A percentile compares a stretch with the other conserved stretches of the same genome.
Evolutionary conservation across 2,113 vertebrate species (phyloP).

Genomic region (Amia ocellicauda): DNA sequence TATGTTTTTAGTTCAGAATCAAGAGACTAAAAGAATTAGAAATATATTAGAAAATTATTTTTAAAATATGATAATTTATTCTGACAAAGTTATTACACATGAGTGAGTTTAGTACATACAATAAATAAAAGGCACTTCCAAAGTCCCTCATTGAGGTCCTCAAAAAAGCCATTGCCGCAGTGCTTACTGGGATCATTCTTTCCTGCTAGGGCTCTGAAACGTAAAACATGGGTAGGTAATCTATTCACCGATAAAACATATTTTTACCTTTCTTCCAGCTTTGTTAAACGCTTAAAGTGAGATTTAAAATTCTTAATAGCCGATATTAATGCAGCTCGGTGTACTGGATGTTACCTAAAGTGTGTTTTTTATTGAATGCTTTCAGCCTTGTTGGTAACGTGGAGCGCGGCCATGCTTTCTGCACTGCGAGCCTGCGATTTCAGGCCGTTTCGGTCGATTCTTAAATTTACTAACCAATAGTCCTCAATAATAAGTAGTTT

Average conservation of each 20-base stretch:
- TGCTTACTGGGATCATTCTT: constrained; percentile 65
- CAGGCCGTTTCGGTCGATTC: background rate
- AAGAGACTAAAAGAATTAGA: background rate
- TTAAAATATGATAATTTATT: background rate
- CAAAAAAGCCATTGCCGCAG: constrained; percentile 48
- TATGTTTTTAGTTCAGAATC: background rate
- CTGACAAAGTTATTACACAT: background rate
- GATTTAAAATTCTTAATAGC: background rate
- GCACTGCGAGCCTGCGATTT: background rate
- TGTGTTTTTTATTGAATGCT: constrained; percentile 30
- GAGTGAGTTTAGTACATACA: background rate
- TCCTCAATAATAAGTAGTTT: too few relatives aligned
- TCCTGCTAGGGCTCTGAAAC: constrained; percentile 60
- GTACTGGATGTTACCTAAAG: constrained; percentile 31
- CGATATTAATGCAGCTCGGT: constrained; percentile 7
- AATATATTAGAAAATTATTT: background rate
- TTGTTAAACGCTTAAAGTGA: accelerated
- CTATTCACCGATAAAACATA: background rate
- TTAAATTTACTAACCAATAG: constrained; percentile 25
- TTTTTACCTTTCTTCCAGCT: accelerated
- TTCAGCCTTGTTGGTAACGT: constrained; percentile 19
- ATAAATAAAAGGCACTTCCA: background rate
- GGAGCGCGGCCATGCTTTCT: constrained; percentile 31
- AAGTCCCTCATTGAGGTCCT: constrained; percentile 37
- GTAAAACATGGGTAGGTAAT: constrained; percentile 66